Base-by-base conservation (phyloP, 2,888 invertebrate genomes). In the Lordiphosa fenestrarum region DNA sequence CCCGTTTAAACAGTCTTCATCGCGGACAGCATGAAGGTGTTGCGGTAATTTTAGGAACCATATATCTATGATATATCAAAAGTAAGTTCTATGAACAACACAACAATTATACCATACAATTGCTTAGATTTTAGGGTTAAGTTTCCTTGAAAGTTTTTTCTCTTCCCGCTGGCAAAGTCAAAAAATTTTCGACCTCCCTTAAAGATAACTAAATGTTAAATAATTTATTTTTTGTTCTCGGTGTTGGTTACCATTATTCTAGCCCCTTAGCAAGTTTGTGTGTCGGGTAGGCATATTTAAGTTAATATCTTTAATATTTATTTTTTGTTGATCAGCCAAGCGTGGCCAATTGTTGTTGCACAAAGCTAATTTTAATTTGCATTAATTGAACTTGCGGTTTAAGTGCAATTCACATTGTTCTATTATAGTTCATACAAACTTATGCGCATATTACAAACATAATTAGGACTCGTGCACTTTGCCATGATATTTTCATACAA, bases 11-110 rank as follows among this genome's bases (percentile, higher is more conserved):
- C 30, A 13, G 35, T 15, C 35, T 39, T 49, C 40, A 37, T 13
- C 44, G 49, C 47, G 55, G 59, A 37, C 66, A 60, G 61, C 69
- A 66, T 73, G 81, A 80, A 84, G 90, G 72, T 77, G 91, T 91
- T 91, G 91, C 92, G 94, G 94, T 93, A 93, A 93, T 93, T 93
- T 95, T 94, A 71, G 92, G 94, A 94, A 95, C 95, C 95, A 96
- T 96, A 96, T 96, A 96, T 96, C 96, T 95, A 96, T 96, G 96
- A 96, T 96, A 96, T 96, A 96, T 96, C 93, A 93, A 90, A 92
- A 92, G 96, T 96, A 96, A 94, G 96, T 96, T 96, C 96, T 95
- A 94, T 96, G 96, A 96, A 96, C 96, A 90, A 73, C 69, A 30
- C 30, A 30, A 44, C 33, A 44, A 40, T 33, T 33, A 44, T 44